phyloP scores from a whole-genome alignment of 1,140 invertebrate genomes.

The Metaphire vulgaris region DNA sequence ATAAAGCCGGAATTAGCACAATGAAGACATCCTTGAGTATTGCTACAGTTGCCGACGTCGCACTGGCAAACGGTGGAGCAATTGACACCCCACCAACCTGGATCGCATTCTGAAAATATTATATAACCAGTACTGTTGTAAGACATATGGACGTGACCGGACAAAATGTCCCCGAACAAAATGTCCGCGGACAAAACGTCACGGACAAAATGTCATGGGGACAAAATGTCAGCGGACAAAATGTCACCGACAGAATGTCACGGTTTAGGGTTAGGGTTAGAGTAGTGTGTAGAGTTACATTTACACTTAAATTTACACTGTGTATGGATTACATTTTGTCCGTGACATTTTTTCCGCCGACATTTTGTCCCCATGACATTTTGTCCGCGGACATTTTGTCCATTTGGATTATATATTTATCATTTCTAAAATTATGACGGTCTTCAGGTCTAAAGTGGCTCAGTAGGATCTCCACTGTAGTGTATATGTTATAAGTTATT shows the following conservation, averaged over 20 bases:
- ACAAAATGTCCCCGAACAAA: background rate
- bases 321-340: too few relatives aligned
- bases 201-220: background rate
- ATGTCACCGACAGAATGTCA: background rate
- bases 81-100: background rate
- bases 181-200: background rate
- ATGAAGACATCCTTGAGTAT: background rate
- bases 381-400: too few relatives aligned
- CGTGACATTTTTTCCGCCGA: too few relatives aligned
- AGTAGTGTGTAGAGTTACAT: background rate
- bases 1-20: background rate
- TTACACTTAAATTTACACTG: too few relatives aligned
- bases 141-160: background rate
- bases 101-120: background rate
- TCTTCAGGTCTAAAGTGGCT: too few relatives aligned
- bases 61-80: background rate
- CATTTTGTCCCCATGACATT: too few relatives aligned
- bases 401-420: background rate
- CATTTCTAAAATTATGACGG: background rate
- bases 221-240: background rate
- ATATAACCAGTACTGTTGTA: background rate
- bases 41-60: background rate
- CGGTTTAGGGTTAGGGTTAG: background rate
- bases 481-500: too few relatives aligned
- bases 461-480: too few relatives aligned